Evolutionary conservation across 2,888 invertebrate species (phyloP).

Genomic region (Trissonchulus sp.): DNA sequence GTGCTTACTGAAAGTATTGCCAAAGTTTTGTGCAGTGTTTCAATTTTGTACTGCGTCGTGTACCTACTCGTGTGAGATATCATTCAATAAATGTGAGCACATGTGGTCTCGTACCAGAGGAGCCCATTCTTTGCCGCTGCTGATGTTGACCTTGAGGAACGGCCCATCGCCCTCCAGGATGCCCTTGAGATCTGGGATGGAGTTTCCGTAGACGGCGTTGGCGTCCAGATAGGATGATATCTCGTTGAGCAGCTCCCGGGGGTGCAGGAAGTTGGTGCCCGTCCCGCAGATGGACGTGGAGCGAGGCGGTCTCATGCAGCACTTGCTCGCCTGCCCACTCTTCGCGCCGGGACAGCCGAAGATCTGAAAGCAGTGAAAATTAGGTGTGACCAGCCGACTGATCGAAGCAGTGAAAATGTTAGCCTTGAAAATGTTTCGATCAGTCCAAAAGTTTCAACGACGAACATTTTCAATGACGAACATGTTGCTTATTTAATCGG

Average conservation of each 20-base stretch:
- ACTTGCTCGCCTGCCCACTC: background rate
- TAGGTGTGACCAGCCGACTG: no score
- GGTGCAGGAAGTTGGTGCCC: background rate
- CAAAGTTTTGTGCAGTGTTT: no score
- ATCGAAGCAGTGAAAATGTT: no score
- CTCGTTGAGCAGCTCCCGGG: slow-evolving; percentile 18
- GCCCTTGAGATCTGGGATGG: background rate
- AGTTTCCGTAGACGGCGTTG: slow-evolving; percentile 19
- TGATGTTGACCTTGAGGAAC: background rate
- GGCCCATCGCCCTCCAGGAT: slow-evolving; percentile 8
- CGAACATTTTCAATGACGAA: no score
- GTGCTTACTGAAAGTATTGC: no score
- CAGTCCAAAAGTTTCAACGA: no score
- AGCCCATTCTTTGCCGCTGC: background rate
- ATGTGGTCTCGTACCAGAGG: background rate
- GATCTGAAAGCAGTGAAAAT: no score
- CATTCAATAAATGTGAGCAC: no score
- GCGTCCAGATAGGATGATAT: slow-evolving; percentile 15
- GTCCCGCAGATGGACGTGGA: slow-evolving; percentile 24
- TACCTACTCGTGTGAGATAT: no score
- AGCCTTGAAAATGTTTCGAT: no score
- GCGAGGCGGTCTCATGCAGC: slow-evolving; percentile 17
- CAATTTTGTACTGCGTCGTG: no score
- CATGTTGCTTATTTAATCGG: no score
- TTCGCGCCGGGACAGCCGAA: background rate